These are phyloP conservation scores for Notarius lentiginosus DNA, from an alignment of 2,113 vertebrate genomes.

Conservation along the genomic window DNA sequence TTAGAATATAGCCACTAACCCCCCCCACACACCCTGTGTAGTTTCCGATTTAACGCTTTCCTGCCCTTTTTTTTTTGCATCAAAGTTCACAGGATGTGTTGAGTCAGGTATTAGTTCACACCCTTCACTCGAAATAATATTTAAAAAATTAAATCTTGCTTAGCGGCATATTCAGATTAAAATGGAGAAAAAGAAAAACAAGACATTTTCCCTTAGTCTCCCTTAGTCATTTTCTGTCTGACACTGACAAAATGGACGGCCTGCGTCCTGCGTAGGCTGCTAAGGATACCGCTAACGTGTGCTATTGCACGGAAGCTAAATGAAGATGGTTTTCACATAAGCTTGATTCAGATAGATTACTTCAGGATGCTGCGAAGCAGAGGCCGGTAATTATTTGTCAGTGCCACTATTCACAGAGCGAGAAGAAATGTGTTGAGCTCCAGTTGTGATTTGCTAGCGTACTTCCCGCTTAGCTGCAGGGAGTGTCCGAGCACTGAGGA, in stretches of 20 bases:
- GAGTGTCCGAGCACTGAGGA: conserved; percentile 36
- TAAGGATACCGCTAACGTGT: not conserved
- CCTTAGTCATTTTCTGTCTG: conserved; percentile 13
- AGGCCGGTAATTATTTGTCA: conserved; percentile 13
- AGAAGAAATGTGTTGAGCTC: not conserved
- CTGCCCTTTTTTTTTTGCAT: conserved; percentile 37
- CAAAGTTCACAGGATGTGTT: conserved; percentile 27
- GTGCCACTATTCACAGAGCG: not conserved
- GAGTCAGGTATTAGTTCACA: conserved; percentile 21
- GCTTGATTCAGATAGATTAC: not conserved
- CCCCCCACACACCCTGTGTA: too few relatives aligned
- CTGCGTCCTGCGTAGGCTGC: not conserved
- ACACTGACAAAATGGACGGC: conserved; percentile 8
- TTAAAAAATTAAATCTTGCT: not conserved
- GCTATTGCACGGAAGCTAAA: not conserved
- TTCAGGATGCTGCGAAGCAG: not conserved
- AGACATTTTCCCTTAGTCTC: not conserved
- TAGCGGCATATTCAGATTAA: not conserved
- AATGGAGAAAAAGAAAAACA: not conserved
- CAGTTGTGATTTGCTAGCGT: conserved; percentile 11
- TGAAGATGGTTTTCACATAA: conserved; percentile 3
- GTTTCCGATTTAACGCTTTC: conserved; percentile 33
- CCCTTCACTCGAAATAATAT: conserved; percentile 16
- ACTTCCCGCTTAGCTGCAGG: conserved; percentile 20
- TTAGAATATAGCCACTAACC: not conserved